Evolutionary conservation across 1,140 invertebrate genomes (phyloP), one percentile per base, ranked within the genome.

Genomic region (Drosophila ironensis): DNA sequence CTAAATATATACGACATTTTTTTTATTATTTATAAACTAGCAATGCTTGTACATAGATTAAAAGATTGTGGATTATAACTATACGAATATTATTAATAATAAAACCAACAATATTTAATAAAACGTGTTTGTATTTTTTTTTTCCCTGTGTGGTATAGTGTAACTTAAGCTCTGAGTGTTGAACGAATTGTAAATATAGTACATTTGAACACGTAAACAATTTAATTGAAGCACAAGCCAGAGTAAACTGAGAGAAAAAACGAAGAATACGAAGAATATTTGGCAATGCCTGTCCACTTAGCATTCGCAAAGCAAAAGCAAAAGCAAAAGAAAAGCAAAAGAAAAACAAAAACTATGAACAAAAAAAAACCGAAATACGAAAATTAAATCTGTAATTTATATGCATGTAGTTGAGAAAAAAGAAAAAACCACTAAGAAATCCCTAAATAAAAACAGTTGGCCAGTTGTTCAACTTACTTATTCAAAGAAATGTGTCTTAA

Each of bases 401-500:
- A 54, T 51, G 60, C 57, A 64, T 48, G 60, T 60, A 70, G 47
- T 51, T 51, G 27, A 59, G 33, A 73, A 7, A 33, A 28, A 44
- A 72, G 3, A 25, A 30, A 41, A 46, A 61, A 28, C 9, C 2
- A 28, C 4, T 11, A 11, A 5, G 11, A 2, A 33, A 33, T 12
- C 11, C 28, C 28, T n/a, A n/a, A 40, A 72, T 7, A 27, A 37
- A 46, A 38, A 61, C 52, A 70, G 40, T 75, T 76, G 73, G 41
- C 67, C 35, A 72, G 53, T 76, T 72, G 54, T 73, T 67, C 59
- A 41, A 84, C 72, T 84, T 82, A 82, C 61, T 82, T 77, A 77
- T 77, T 84, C 69, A 64, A 72, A 33, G 5, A 77, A 82, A 82
- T 82, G 77, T 82, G 77, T 82, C 77, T 82, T 82, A 82, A 64